phyloP scores from a whole-genome alignment of 2,113 vertebrate genomes.

The Thamnaconus septentrionalis region DNA sequence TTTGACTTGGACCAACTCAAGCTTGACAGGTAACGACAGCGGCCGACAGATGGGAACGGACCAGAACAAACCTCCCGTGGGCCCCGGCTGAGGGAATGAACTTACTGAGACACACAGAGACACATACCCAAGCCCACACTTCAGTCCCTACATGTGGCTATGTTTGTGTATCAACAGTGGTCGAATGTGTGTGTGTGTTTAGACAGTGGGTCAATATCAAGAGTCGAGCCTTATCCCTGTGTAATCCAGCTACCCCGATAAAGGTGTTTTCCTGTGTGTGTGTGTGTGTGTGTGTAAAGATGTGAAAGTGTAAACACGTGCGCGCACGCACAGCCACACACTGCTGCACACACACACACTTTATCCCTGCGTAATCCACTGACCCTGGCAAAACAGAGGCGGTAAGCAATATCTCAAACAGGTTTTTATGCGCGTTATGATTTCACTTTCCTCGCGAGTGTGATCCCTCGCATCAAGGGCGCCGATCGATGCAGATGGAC shows the following conservation, averaged over 20 bases:
- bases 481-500: conserved; percentile 41
- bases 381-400: conserved; percentile 38
- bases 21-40: background rate
- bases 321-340: background rate
- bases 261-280: conserved; percentile 14
- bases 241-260: conserved; percentile 59
- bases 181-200: conserved; percentile 39
- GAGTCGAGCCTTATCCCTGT: conserved; percentile 56
- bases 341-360: conserved; percentile 25
- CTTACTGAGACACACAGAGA: too few species aligned
- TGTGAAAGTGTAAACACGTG: conserved; percentile 17
- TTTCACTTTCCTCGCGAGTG: conserved; percentile 20
- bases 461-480: conserved; percentile 42
- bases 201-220: conserved; percentile 60
- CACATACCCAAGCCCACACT: background rate
- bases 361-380: conserved; percentile 58
- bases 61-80: background rate
- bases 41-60: conserved; percentile 1
- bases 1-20: background rate
- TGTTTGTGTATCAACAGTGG: conserved; percentile 19
- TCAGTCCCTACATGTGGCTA: background rate
- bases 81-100: too few species aligned
- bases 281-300: conserved; percentile 10
- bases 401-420: conserved; percentile 18
- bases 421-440: background rate